A percentile compares a stretch with the other conserved stretches of the same genome.
Evolutionary conservation across 2,113 vertebrate genomes (phyloP).

Genomic region (Plestiodon gilberti): DNA sequence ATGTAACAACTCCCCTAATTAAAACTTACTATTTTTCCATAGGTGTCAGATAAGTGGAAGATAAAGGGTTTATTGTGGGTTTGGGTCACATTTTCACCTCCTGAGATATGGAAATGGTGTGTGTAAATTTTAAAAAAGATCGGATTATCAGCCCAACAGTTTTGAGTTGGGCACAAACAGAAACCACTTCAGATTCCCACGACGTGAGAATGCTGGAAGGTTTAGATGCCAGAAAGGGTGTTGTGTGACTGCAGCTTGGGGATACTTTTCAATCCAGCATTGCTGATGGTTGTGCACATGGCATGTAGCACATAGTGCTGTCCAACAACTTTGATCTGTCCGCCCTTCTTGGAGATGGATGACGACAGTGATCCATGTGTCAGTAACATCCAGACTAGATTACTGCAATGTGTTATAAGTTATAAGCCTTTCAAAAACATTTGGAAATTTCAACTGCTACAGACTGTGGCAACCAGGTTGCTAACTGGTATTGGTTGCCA

Average conservation of each 20-base stretch:
- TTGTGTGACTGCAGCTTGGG: not conserved
- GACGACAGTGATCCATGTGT: not conserved
- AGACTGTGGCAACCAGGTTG: not conserved
- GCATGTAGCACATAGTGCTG: not conserved
- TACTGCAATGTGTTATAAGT: not conserved
- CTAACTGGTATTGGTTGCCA: too few species aligned
- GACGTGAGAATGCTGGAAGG: not conserved
- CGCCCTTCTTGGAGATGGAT: not conserved
- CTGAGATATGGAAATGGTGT: not conserved
- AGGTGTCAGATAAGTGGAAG: slow-evolving; percentile 49
- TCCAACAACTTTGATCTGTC: not conserved
- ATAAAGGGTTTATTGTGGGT: not conserved
- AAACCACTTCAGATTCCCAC: not conserved
- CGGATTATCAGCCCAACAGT: not conserved
- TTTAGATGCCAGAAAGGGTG: not conserved
- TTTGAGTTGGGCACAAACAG: not conserved
- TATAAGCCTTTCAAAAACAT: too few species aligned
- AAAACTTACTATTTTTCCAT: slow-evolving; percentile 76
- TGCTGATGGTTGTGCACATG: not conserved
- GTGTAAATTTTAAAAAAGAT: not conserved
- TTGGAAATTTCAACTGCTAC: not conserved
- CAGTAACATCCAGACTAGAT: not conserved
- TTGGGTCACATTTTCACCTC: not conserved
- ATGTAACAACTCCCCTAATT: slow-evolving; percentile 77
- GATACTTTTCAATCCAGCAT: not conserved